These are phyloP conservation scores for Noctua janthe DNA, from an alignment of 2,888 invertebrate genomes.

Conservation along the genomic window DNA sequence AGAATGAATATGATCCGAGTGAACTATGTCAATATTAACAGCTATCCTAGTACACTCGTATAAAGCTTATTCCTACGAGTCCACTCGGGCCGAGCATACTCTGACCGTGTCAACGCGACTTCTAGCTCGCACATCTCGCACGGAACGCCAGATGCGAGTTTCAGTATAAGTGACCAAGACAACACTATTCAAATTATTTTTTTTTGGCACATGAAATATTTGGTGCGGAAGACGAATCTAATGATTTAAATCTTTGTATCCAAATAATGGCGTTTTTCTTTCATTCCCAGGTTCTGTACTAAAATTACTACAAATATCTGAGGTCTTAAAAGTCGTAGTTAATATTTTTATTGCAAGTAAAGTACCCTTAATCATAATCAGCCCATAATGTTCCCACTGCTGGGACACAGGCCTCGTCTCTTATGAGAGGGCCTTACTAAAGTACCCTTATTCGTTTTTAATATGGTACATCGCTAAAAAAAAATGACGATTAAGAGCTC, in stretches of 20 bases:
- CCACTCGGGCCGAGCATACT: too few species aligned
- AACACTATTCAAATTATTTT: not conserved
- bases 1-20: too few species aligned
- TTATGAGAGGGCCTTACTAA: too few species aligned
- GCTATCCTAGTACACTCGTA: too few species aligned
- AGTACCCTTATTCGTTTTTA: not conserved
- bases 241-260: not conserved
- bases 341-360: not conserved
- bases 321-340: slow-evolving; percentile 3
- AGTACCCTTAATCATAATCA: too few species aligned
- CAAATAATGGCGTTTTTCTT: slow-evolving; percentile 43
- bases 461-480: slow-evolving; percentile 10
- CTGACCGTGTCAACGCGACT: too few species aligned
- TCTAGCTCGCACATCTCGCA: not conserved
- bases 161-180: not conserved
- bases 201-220: not conserved
- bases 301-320: not conserved
- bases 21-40: too few species aligned
- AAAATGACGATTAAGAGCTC: not conserved
- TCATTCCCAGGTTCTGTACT: slow-evolving; percentile 37
- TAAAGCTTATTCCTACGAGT: too few species aligned
- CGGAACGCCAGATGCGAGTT: not conserved
- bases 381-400: too few species aligned
- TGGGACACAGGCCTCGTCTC: too few species aligned
- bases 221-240: not conserved